phyloP scores from a whole-genome alignment of 2,113 vertebrate genomes.

The Polyodon spathula region DNA sequence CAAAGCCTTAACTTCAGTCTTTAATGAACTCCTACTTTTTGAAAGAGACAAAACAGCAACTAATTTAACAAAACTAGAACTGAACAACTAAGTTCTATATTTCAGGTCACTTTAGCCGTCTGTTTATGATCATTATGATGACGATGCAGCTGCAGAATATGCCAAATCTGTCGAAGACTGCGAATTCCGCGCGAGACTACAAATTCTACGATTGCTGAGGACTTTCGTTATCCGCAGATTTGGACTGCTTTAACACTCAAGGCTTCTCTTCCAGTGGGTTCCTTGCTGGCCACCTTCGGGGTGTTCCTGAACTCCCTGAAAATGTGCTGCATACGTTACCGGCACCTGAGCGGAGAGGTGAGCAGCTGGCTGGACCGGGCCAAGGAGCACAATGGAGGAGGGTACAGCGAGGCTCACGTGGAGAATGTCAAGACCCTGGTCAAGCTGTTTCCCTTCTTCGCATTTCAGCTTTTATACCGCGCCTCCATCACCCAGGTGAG shows the following conservation, averaged over 20 bases:
- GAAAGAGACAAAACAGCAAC: too few species aligned
- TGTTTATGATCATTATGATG: too few species aligned
- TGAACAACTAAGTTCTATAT: too few species aligned
- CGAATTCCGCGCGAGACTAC: neutral
- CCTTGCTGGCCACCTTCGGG: conserved; percentile 57
- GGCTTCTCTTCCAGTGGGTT: conserved; percentile 41
- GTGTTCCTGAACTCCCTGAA: conserved; percentile 65
- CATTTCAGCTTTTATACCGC: conserved; percentile 76
- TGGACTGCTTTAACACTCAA: too few species aligned
- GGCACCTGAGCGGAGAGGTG: conserved; percentile 40
- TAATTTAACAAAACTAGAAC: too few species aligned
- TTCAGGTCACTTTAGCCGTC: too few species aligned
- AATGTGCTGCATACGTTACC: conserved; percentile 42
- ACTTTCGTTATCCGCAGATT: conserved; percentile 24
- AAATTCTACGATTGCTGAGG: neutral
- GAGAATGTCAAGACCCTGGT: conserved; percentile 68
- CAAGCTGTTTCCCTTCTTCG: conserved; percentile 69
- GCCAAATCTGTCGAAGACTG: neutral
- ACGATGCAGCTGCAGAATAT: neutral
- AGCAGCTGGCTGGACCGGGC: conserved; percentile 68
- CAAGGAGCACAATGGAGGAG: conserved; percentile 68
- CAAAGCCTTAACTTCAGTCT: too few species aligned
- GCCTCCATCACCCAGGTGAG: conserved; percentile 72
- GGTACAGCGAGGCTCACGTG: conserved; percentile 67
- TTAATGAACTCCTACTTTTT: too few species aligned